Evolutionary conservation across 2,113 vertebrate species (phyloP).

Genomic region (Phyllostomus hastatus): DNA sequence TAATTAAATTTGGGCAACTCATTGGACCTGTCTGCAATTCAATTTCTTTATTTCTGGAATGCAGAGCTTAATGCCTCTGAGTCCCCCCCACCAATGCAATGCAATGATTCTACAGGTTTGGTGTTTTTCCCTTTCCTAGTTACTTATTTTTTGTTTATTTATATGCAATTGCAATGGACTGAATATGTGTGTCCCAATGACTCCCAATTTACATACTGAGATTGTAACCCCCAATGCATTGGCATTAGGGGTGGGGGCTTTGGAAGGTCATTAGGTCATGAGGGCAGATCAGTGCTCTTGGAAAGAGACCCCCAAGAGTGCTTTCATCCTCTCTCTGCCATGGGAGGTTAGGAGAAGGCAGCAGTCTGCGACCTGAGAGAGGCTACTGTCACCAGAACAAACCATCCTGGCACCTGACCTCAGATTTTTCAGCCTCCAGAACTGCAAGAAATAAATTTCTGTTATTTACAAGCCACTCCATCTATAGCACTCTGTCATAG

Average conservation of each 20-base stretch:
- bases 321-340: background rate
- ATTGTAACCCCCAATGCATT: background rate
- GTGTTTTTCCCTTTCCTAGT: background rate
- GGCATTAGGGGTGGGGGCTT: background rate
- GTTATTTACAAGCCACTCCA: too few relatives aligned
- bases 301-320: background rate
- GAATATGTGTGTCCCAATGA: background rate
- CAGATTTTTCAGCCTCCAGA: too few relatives aligned
- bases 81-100: background rate
- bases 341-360: background rate
- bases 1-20: background rate
- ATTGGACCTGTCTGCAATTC: background rate
- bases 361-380: background rate
- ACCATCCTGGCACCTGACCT: background rate
- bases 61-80: background rate
- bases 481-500: background rate
- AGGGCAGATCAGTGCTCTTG: background rate
- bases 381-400: background rate
- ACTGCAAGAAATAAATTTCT: too few relatives aligned
- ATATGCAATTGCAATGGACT: background rate
- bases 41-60: background rate
- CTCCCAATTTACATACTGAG: background rate
- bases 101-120: background rate
- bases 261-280: background rate
- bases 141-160: background rate